Evolutionary conservation across 2,888 invertebrate species (phyloP), one percentile per base, ranked within the genome.

Genomic region (Cylloceria caligata): DNA sequence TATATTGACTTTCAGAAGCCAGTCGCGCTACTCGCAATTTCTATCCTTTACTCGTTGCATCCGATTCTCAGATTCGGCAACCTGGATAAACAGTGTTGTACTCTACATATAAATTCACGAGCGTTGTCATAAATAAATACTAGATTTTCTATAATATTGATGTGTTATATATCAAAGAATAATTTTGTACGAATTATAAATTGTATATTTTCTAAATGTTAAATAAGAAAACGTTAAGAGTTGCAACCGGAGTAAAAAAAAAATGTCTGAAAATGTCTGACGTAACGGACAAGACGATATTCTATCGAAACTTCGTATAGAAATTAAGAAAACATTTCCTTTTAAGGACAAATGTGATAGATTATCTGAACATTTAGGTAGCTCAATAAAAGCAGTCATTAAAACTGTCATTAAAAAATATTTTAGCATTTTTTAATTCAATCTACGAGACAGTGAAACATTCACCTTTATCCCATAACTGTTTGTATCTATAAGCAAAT

Each of bases 1-100:
- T 64, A 47, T 52, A 36, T 52, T 34, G 74, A 68, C 65, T 74
- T 62, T 68, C 62, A 13, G 52, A 60, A 27, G 52, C 39, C 36
- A n/a, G 27, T 1, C 45, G 42, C 42, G 52, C 52, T 55, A 55
- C n/a, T 68, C 27, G 47, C 69, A n/a, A 36, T 16, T 13, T 19
- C 19, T n/a, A 57, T 47, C 39, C 34, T 57, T 16, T 34, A 11
- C 16, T 36, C 65, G 39, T 16, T 57, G 42, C 11, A 47, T 60
- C 6, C 21, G 27, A 27, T 57, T 16, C n/a, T 2, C 30, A 52
- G 21, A 52, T 52, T 21, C 19, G 36, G 16, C 30, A n/a, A 36
- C 19, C 2, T 34, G 19, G 21, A 52, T 16, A n/a, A 69, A 36
- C 24, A 36, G 24, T 24, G 13, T 6, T 68, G 13, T 13, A 24